Evolutionary conservation across 1,140 invertebrate species (phyloP).

Genomic region (Penaeus japonicus): DNA sequence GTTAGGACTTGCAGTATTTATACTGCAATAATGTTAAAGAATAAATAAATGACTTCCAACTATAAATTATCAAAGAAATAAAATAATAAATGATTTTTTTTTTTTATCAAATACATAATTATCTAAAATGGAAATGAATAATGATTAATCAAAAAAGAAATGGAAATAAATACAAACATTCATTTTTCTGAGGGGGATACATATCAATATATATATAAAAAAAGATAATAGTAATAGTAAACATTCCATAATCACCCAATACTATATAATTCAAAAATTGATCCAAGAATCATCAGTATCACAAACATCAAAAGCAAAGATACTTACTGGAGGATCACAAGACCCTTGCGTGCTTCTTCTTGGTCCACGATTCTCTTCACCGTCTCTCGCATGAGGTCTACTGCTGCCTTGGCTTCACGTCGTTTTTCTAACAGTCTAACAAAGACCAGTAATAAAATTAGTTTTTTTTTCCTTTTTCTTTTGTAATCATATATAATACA

Average conservation of each 20-base stretch:
- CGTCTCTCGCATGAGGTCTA: slow-evolving; percentile 82
- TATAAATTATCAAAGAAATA: no score
- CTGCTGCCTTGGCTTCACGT: slow-evolving; percentile 82
- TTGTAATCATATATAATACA: no score
- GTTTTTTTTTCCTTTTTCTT: not conserved
- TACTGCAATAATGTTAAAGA: not conserved
- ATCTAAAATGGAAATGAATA: no score
- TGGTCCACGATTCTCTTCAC: slow-evolving; percentile 68
- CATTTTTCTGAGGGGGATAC: no score
- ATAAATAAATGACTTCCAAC: no score
- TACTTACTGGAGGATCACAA: slow-evolving; percentile 84
- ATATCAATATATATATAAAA: no score
- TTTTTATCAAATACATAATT: no score
- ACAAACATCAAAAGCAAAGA: slow-evolving; percentile 58
- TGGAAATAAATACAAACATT: no score
- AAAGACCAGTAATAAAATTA: slow-evolving; percentile 9
- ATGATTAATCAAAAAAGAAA: no score
- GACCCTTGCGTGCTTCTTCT: slow-evolving; percentile 79
- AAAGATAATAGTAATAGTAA: no score
- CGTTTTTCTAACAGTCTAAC: slow-evolving; percentile 79
- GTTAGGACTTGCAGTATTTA: not conserved
- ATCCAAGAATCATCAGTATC: not conserved
- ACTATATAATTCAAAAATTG: not conserved
- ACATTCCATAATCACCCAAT: no score
- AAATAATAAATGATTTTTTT: no score